Percentiles rank a stretch among this genome's conserved stretches.
These are phyloP conservation scores for Agrochola circellaris DNA, from an alignment of 2,888 invertebrate species.

Conservation along the genomic window DNA sequence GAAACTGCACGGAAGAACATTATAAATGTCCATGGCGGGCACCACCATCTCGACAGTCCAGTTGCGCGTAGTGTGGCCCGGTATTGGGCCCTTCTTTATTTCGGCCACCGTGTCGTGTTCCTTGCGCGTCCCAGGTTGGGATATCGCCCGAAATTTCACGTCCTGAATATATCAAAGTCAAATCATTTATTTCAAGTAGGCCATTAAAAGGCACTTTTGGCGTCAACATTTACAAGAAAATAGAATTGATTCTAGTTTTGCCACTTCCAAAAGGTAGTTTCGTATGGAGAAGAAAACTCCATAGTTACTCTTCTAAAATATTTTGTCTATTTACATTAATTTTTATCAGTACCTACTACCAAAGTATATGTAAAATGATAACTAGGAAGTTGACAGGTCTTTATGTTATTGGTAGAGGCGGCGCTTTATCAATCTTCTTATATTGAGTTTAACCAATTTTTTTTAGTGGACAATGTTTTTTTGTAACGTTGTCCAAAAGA, in stretches of 20 bases:
- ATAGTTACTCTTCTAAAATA: background rate
- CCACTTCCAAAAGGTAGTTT: background rate
- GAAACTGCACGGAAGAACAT: slow-evolving; percentile 92
- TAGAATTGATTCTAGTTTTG: background rate
- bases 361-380: too few species aligned
- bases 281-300: background rate
- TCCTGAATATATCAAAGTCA: slow-evolving; percentile 64
- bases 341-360: too few species aligned
- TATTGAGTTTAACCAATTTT: too few species aligned
- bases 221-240: background rate
- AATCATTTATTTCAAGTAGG: background rate
- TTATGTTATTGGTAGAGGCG: too few species aligned
- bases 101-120: slow-evolving; percentile 72
- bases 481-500: too few species aligned
- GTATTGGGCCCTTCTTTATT: slow-evolving; percentile 90
- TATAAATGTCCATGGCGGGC: slow-evolving; percentile 93
- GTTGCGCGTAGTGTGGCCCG: slow-evolving; percentile 90
- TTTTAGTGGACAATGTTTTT: too few species aligned
- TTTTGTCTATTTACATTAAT: too few species aligned
- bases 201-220: background rate
- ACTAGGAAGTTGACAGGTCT: too few species aligned
- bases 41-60: slow-evolving; percentile 92
- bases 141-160: slow-evolving; percentile 73
- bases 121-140: slow-evolving; percentile 69
- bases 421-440: too few species aligned